Evolutionary conservation across 30 jellyfish, hydroid and myxozoan genomes (phyloP), one percentile per base, ranked within the genome.

Genomic region (Sanderia malayensis): DNA sequence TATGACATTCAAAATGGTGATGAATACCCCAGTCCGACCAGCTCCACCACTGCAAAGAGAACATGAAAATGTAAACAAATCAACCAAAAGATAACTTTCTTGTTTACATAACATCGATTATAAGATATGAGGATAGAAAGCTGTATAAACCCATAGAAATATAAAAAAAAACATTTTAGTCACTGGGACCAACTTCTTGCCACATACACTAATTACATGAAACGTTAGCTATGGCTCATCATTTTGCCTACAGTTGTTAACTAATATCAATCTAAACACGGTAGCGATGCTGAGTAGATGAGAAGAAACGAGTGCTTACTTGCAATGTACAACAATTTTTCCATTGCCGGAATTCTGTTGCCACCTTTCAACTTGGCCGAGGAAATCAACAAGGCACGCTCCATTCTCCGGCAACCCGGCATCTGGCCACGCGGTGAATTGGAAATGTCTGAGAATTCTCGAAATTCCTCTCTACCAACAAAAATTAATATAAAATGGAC

Each of bases 361-460:
- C 94, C 98, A 84, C 60, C 77, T 90, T 70, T 80, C 94, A 10
- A 90, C 93, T 45, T 78, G 95, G 7, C 98, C 97, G 62, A 89
- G 82, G 59, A 60, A 62, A 62, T 89, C 97, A 19, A 89, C 81
- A 28, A 82, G 67, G 7, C 94, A 83, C 15, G 86, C 79, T 21
- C 94, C 97, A 26, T 31, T 71, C 0, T 82, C 95, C 18, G 97
- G 97, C 41, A 79, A 24, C 24, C 75, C 81, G 62, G 44, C 77
- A 25, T 89, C 94, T n/a, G 95, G 94, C 97, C 97, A 89, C 9
- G 95, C 83, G 19, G 72, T 55, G 67, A 27, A 89, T 53, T 89
- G 97, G 49, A 89, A 89, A 46, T 89, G 97, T 0, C 91, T 82
- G 31, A 89, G 47, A 52, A 52, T 71, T 22, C 95, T 57, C 23